Evolutionary conservation across 2,888 invertebrate genomes (phyloP).

Genomic region (Pinctada fucata): DNA sequence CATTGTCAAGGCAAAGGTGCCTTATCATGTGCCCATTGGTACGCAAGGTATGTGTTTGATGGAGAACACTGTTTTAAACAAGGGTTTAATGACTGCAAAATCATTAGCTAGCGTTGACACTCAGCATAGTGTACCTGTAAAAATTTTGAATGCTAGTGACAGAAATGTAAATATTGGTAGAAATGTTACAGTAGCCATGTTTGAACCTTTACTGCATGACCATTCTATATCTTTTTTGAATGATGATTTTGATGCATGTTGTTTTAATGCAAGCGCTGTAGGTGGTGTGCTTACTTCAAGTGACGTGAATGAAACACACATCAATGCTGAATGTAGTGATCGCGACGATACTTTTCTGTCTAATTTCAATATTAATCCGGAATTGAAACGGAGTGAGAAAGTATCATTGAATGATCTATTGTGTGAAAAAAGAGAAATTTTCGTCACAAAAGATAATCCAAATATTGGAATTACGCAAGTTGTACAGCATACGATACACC

Average conservation of each 20-base stretch:
- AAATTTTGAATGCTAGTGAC: slow-evolving; percentile 23
- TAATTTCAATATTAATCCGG: slow-evolving; percentile 5
- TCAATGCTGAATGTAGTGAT: too few relatives aligned
- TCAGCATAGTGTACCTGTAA: slow-evolving; percentile 11
- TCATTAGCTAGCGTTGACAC: slow-evolving; percentile 14
- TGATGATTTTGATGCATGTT: slow-evolving; percentile 10
- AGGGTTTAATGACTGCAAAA: slow-evolving; percentile 17
- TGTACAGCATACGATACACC: slow-evolving; percentile 24
- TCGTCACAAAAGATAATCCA: slow-evolving; percentile 23
- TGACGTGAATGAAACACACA: too few relatives aligned
- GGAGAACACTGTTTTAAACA: slow-evolving; percentile 6
- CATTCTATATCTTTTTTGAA: slow-evolving; percentile 5
- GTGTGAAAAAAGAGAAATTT: slow-evolving; percentile 10
- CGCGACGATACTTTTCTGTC: slow-evolving; percentile 14
- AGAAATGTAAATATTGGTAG: slow-evolving; percentile 17
- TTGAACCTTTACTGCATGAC: slow-evolving; percentile 16
- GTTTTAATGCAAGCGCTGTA: too few relatives aligned
- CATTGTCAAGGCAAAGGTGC: too few relatives aligned
- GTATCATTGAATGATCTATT: slow-evolving; percentile 2
- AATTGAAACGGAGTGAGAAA: slow-evolving; percentile 8
- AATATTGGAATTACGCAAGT: slow-evolving; percentile 26
- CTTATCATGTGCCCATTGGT: too few relatives aligned
- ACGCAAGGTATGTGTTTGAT: too few relatives aligned
- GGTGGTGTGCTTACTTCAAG: too few relatives aligned
- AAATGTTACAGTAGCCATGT: slow-evolving; percentile 1